These are phyloP conservation scores for Cephus pulcher DNA, from an alignment of 2,888 invertebrate species.

Conservation along the genomic window DNA sequence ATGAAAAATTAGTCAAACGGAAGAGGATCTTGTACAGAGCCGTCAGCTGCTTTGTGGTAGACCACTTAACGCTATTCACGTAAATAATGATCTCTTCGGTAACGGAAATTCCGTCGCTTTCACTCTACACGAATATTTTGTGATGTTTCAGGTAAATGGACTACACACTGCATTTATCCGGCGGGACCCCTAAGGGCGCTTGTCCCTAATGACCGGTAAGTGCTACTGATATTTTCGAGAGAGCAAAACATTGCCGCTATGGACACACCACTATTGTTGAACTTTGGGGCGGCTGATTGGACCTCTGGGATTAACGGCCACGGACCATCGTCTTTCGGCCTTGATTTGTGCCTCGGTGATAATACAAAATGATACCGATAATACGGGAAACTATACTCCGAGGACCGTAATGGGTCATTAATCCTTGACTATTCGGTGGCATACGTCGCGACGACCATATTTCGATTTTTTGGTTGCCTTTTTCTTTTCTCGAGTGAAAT, in stretches of 20 bases:
- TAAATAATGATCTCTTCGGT: not conserved
- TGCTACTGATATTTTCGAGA: conserved; percentile 2
- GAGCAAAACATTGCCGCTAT: not conserved
- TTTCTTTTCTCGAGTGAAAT: not conserved
- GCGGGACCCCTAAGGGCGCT: not conserved
- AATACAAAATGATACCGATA: conserved; percentile 1
- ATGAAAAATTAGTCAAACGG: not conserved
- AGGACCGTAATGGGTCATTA: not conserved
- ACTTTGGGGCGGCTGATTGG: not conserved
- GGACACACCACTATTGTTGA: not conserved
- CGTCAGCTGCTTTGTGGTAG: not conserved
- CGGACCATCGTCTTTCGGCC: not conserved
- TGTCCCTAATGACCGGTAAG: conserved; percentile 3
- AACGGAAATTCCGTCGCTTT: not conserved
- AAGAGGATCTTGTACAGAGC: not conserved
- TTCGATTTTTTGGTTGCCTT: not conserved
- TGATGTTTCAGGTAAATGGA: not conserved
- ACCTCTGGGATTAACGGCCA: not conserved
- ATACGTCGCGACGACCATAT: not conserved
- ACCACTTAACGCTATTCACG: not conserved
- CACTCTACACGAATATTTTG: not conserved
- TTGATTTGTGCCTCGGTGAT: not conserved
- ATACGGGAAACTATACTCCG: not conserved
- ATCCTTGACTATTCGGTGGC: not conserved
- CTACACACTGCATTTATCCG: not conserved